phyloP scores from a whole-genome alignment of 2,113 vertebrate species.

The Epinephelus moara region DNA sequence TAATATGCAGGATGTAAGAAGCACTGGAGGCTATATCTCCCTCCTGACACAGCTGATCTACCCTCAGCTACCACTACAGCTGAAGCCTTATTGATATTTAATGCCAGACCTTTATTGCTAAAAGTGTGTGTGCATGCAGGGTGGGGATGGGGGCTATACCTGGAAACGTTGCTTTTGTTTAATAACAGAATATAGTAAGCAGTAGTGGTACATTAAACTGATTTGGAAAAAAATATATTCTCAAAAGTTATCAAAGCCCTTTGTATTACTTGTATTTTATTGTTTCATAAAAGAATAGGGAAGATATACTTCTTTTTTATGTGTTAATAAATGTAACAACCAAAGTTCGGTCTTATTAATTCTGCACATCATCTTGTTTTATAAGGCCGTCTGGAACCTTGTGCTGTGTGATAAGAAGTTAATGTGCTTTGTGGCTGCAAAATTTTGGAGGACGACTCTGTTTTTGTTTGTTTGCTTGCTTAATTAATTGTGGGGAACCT shows the following conservation, averaged over 20 bases:
- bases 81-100: constrained; percentile 29
- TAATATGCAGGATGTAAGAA: constrained; percentile 38
- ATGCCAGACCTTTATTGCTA: constrained; percentile 3
- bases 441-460: not conserved
- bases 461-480: not conserved
- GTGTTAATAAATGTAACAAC: not conserved
- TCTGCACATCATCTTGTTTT: not conserved
- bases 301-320: not conserved
- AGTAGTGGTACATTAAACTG: not conserved
- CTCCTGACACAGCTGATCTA: constrained; percentile 32
- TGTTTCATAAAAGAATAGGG: not conserved
- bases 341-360: constrained; percentile 6
- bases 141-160: not conserved
- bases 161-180: not conserved
- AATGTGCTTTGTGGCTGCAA: not conserved
- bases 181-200: not conserved
- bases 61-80: constrained; percentile 15
- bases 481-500: not conserved
- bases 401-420: not conserved
- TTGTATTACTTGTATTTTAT: not conserved
- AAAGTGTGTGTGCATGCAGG: not conserved
- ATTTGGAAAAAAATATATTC: not conserved
- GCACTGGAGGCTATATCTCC: constrained; percentile 7
- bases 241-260: not conserved
- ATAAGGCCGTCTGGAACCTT: not conserved